Evolutionary conservation across 2,797 vertebrate genomes (phyloP).

Genomic region (Argyrosomus regius): DNA sequence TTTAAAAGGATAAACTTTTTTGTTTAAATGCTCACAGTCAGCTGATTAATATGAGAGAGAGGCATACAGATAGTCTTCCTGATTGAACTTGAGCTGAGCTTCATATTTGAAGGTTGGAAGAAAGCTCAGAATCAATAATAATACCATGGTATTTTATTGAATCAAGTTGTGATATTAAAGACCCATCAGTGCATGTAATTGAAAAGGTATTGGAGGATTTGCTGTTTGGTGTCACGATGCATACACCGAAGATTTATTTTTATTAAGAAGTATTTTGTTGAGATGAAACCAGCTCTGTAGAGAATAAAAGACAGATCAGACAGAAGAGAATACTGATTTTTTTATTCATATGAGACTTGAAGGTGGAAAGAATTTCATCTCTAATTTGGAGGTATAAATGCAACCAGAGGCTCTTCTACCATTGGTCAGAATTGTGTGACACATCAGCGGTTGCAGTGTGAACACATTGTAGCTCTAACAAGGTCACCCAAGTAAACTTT

Average conservation of each 20-base stretch:
- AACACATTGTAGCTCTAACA: no score
- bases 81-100: background rate
- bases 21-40: no score
- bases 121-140: constrained; percentile 6
- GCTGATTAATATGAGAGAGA: no score
- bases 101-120: background rate
- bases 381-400: background rate
- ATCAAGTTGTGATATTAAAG: background rate
- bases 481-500: background rate
- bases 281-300: background rate
- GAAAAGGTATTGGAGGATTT: background rate
- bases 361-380: background rate
- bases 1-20: no score
- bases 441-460: no score
- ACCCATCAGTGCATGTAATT: background rate
- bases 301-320: background rate
- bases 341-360: background rate
- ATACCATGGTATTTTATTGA: background rate
- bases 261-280: background rate
- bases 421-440: background rate
- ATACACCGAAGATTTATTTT: background rate
- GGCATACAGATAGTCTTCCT: no score
- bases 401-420: background rate
- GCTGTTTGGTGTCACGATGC: background rate
- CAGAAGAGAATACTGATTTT: background rate